Percentiles rank a stretch among this genome's conserved stretches.
Conservation (phyloP, 2,888 invertebrate genomes). For the Rhamnusium bicolor region DNA sequence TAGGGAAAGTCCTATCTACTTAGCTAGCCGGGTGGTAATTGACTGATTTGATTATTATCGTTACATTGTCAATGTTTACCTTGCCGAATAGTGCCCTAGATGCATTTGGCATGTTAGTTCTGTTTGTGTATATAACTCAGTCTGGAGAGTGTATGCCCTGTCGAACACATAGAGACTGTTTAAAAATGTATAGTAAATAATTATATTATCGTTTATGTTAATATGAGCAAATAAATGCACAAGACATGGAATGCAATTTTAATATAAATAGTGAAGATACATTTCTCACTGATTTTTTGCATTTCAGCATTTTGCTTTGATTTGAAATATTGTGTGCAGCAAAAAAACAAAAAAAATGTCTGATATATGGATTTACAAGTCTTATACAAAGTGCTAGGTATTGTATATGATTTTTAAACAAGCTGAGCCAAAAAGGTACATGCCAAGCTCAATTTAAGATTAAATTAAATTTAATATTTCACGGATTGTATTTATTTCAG, state of each 20-base stretch:
- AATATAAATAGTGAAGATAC: background rate
- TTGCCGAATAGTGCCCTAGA: background rate
- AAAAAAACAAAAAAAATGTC: no score
- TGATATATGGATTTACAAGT: no score
- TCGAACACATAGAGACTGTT: background rate
- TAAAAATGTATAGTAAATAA: background rate
- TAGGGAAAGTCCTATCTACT: constrained; percentile 19
- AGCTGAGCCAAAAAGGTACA: no score
- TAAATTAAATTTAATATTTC: no score
- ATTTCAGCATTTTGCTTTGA: no score
- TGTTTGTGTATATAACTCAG: constrained; percentile 12
- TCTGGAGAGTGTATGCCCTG: background rate
- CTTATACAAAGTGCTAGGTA: no score
- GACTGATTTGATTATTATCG: constrained; percentile 25
- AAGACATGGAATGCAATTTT: background rate
- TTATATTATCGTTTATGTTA: background rate
- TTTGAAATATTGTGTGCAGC: no score
- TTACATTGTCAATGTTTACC: constrained; percentile 19
- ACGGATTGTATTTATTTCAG: no score
- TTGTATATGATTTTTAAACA: no score
- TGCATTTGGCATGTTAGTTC: background rate
- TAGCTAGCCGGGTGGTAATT: constrained; percentile 1
- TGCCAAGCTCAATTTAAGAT: no score
- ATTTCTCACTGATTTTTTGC: background rate
- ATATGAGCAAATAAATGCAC: background rate